Evolutionary conservation across 2,113 vertebrate species (phyloP).

Genomic region (Melanerpes formicivorus): DNA sequence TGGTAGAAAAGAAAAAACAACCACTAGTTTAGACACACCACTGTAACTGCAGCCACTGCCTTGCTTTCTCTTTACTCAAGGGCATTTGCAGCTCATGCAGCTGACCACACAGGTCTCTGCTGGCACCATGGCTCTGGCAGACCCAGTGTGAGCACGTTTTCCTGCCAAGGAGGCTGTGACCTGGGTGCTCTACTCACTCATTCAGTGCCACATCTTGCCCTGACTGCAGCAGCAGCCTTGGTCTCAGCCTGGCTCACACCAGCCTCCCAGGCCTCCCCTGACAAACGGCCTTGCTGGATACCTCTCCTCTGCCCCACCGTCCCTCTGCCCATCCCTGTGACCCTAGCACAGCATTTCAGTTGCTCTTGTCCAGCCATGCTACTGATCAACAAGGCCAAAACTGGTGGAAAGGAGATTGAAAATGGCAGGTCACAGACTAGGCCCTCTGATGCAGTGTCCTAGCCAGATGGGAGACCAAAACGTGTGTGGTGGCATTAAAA

Average conservation of each 20-base stretch:
- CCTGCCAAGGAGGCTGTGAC: accelerated
- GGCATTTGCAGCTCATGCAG: neutral
- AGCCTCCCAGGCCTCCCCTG: neutral
- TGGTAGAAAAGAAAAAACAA: neutral
- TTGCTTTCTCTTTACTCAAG: neutral
- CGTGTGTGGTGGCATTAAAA: neutral
- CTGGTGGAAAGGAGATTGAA: neutral
- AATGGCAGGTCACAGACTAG: too few relatives aligned
- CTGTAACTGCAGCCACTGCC: neutral
- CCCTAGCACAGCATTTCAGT: neutral
- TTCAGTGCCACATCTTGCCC: neutral
- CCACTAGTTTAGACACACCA: accelerated
- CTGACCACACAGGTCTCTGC: neutral
- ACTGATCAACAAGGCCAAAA: neutral
- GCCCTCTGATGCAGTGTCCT: accelerated
- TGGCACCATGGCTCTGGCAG: accelerated
- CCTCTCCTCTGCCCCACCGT: accelerated
- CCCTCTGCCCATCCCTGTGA: accelerated
- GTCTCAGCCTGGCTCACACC: neutral
- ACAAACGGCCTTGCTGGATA: accelerated
- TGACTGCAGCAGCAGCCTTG: neutral
- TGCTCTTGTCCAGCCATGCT: neutral
- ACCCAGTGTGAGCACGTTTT: neutral
- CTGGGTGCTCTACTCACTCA: accelerated
- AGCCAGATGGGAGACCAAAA: neutral